Percentiles rank a stretch among this genome's conserved stretches.
Conservation (phyloP, 1,140 invertebrate genomes). For the Ceratitis capitata region DNA sequence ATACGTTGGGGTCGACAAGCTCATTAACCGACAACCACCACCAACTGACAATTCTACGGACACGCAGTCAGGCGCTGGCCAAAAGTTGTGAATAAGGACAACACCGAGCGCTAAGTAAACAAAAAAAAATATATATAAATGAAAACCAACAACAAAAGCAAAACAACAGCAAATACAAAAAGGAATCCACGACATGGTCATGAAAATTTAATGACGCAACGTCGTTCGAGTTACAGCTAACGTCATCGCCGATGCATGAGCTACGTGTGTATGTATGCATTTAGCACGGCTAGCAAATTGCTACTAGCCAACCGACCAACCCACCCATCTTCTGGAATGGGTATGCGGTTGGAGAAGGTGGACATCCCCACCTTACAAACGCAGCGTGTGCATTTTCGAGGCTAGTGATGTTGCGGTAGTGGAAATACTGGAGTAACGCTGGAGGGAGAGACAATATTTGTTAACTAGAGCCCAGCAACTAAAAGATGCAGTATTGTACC, state of each 20-base stretch:
- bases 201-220: slow-evolving; percentile 46
- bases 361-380: too few relatives aligned
- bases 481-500: too few relatives aligned
- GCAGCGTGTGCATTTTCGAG: too few relatives aligned
- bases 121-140: too few relatives aligned
- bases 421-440: too few relatives aligned
- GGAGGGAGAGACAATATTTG: too few relatives aligned
- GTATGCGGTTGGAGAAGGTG: background rate
- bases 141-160: background rate
- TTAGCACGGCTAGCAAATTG: background rate
- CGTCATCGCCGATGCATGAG: background rate
- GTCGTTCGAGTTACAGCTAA: background rate
- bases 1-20: slow-evolving; percentile 43
- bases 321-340: too few relatives aligned
- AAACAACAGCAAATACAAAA: slow-evolving; percentile 27
- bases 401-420: too few relatives aligned
- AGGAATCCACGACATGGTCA: slow-evolving; percentile 40
- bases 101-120: background rate
- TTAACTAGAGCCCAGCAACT: too few relatives aligned
- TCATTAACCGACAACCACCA: slow-evolving; percentile 38
- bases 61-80: background rate
- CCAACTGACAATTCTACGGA: background rate
- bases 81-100: background rate
- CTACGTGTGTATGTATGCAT: background rate
- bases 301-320: background rate